Evolutionary conservation across 64 coral and sea anemone genomes (phyloP), one percentile per base, ranked within the genome.

Genomic region (Cladopsammia gracilis): DNA sequence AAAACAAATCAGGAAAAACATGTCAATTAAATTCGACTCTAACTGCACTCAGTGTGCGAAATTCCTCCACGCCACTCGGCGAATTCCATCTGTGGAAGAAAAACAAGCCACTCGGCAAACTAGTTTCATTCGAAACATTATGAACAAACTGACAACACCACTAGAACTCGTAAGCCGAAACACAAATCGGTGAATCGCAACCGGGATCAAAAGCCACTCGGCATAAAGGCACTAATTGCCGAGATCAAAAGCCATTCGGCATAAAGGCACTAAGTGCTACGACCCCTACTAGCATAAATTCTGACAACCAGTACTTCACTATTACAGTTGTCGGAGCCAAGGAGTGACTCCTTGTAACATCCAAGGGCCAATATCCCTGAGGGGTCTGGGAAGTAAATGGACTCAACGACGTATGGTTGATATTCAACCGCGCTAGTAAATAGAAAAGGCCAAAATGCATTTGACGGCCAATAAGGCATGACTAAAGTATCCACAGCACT

Each of bases 391-490:
- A 66, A 66, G 64, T 66, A 66, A 66, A 66, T 66, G 64, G 0
- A 19, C 64, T 66, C 64, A 66, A 66, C 64, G 23, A 66, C 64
- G 64, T 66, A 82, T 3, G 78, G 78, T 78, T 51, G 16, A 19
- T 51, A 51, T 7, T 10, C 53, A 78, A 58, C 6, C 16, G 75
- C 24, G 48, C 53, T 78, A 49, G 47, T 10, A 58, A 51, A 51
- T 10, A 52, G 48, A 20, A 78, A 78, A 52, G 75, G 75, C 16
- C 46, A 78, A 25, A 52, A 78, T 3, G 18, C 75, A 25, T 58
- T 78, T 1, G 75, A 51, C 18, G 75, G 75, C 75, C 75, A 78
- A 78, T 52, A 78, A 58, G 47, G 75, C 3, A 18, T 46, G 47
- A 78, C 75, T 6, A 18, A 78, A 78, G 45, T 78, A 70, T 2